Evolutionary conservation across 2,113 vertebrate species (phyloP).

Genomic region (Sialia sialis): DNA sequence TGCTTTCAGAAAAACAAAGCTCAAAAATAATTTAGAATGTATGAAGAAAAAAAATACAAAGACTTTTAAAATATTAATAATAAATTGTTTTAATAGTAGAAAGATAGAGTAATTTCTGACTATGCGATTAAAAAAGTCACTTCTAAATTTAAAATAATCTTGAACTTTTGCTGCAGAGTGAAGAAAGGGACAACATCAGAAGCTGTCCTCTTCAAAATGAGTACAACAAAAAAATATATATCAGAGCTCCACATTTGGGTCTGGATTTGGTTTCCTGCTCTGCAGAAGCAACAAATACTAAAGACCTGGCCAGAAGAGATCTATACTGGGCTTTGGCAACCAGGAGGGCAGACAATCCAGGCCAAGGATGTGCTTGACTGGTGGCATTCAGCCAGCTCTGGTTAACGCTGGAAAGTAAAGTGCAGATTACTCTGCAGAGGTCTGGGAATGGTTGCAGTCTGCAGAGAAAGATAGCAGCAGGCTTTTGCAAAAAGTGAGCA

Average conservation of each 20-base stretch:
- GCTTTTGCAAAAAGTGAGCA: not conserved
- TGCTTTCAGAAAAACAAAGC: not conserved
- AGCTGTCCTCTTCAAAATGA: not conserved
- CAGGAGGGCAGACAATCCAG: not conserved
- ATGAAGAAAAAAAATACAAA: not conserved
- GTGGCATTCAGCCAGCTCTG: not conserved
- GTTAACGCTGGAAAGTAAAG: not conserved
- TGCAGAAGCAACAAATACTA: not conserved
- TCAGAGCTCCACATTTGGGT: rapidly evolving
- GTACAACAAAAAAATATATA: not conserved
- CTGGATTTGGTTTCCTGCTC: not conserved
- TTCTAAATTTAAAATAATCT: not conserved
- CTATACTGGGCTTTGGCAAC: not conserved
- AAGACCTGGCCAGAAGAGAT: not conserved
- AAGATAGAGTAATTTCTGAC: not conserved
- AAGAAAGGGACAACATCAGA: not conserved
- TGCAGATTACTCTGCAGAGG: not conserved
- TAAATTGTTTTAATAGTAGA: rapidly evolving
- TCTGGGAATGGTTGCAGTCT: not conserved
- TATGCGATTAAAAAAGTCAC: not conserved
- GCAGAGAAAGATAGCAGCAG: not conserved
- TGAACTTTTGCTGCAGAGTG: not conserved
- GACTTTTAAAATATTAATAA: not conserved
- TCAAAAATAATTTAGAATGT: not conserved
- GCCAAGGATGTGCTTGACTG: not conserved